Base-by-base conservation (phyloP, 2,888 invertebrate genomes). In the Pollenia amentaria region DNA sequence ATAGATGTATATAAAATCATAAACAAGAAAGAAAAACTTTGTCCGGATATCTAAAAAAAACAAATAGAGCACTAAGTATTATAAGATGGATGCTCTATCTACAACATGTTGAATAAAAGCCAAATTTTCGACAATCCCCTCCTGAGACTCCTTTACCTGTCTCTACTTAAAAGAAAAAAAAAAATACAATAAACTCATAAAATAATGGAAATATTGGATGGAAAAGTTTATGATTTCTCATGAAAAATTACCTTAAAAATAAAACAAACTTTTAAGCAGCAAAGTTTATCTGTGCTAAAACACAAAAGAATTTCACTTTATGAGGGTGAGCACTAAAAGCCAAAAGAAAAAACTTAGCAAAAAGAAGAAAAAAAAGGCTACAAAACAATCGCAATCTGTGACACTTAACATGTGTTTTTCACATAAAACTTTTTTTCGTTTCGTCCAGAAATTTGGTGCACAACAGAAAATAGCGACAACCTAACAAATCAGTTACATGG, bases 381-480 rank as follows among this genome's bases (percentile, higher is more conserved):
- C 70, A 70, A 80, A 75, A 85, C 85, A 88, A 85, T 75, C 69
- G 46, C 84, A 86, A 84, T 88, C 69, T 87, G 85, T 81, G 84
- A 84, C 87, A 83, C 72, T 83, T 88, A 88, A 88, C 88, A 87
- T 88, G 87, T 85, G 87, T 87, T 87, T 86, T 81, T 60, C 87
- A 81, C 69, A 64, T 81, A 69, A 76, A 87, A 84, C 67, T 81
- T 87, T 83, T 57, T 84, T 64, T 75, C 18, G 11, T 60, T 73
- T 76, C 62, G 62, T 21, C 42, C 76, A 29, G 72, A 87, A 84
- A 87, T 84, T 87, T 81, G 84, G 62, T 84, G 76, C 48, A 77
- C 67, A 80, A 69, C 55, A 81, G 55, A 18, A 21, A 40, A 67
- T 40, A 18, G 11, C 55, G 64, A 75, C 75, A 80, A 72, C 44